Evolutionary conservation across 2,888 invertebrate genomes (phyloP).

Genomic region (Coelinius sp.): DNA sequence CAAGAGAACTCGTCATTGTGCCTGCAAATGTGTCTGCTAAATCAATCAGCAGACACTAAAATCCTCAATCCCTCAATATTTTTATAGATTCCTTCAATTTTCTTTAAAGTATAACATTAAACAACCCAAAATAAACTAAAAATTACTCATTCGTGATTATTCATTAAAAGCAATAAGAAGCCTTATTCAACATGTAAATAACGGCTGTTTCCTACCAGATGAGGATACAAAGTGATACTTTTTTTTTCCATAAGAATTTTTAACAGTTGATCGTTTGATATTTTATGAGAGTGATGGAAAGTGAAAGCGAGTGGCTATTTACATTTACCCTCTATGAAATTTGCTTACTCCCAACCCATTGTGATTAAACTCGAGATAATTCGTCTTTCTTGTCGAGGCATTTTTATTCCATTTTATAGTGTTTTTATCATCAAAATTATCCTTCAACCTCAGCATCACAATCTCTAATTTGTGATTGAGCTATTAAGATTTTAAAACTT

Average conservation of each 20-base stretch:
- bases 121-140: slow-evolving; percentile 4
- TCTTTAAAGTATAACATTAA: neutral
- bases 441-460: neutral
- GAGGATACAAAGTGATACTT: slow-evolving; percentile 41
- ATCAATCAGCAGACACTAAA: neutral
- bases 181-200: slow-evolving; percentile 28
- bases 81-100: neutral
- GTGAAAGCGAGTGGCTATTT: slow-evolving; percentile 1
- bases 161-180: slow-evolving; percentile 1
- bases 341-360: neutral
- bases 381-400: neutral
- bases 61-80: neutral
- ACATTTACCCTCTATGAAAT: neutral
- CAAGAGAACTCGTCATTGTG: slow-evolving; percentile 82
- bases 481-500: neutral
- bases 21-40: slow-evolving; percentile 82
- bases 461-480: slow-evolving; percentile 21
- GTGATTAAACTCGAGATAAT: slow-evolving; percentile 11
- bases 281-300: slow-evolving; percentile 12
- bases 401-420: neutral
- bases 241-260: slow-evolving; percentile 23
- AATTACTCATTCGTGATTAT: slow-evolving; percentile 6
- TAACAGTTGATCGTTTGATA: slow-evolving; percentile 32
- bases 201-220: slow-evolving; percentile 25
- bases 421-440: neutral